Conservation (phyloP, 2,797 vertebrate species). For the Philypnodon macrostomus region DNA sequence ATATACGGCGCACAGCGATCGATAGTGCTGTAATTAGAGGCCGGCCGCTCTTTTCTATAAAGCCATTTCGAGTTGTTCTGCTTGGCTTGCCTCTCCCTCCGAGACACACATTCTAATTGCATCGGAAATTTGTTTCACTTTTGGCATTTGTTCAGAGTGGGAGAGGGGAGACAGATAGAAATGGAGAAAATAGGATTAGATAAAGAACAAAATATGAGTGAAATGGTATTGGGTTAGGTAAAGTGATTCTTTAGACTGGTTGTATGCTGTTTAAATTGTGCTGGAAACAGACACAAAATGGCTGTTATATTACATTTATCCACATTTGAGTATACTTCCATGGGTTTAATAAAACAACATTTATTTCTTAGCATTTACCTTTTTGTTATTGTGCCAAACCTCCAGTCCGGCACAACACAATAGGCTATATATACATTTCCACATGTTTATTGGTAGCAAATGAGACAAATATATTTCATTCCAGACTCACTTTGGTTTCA, state of each 20-base stretch:
- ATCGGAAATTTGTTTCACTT: slow-evolving; percentile 69
- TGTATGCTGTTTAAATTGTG: not conserved
- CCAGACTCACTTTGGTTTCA: too few species aligned
- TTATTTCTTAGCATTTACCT: too few species aligned
- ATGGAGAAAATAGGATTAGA: too few species aligned
- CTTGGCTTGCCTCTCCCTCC: slow-evolving; percentile 41
- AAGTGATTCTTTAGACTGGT: not conserved
- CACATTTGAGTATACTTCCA: too few species aligned
- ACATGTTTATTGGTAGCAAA: too few species aligned
- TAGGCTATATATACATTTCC: too few species aligned
- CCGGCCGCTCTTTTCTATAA: slow-evolving; percentile 68
- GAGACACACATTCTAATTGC: slow-evolving; percentile 60
- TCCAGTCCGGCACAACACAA: too few species aligned
- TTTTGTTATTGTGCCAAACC: too few species aligned
- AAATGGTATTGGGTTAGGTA: not conserved
- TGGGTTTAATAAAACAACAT: too few species aligned
- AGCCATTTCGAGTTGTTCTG: slow-evolving; percentile 72
- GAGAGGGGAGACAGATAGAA: slow-evolving; percentile 1
- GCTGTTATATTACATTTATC: too few species aligned
- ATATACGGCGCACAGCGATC: slow-evolving; percentile 67
- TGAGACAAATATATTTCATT: too few species aligned
- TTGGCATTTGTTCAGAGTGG: slow-evolving; percentile 58
- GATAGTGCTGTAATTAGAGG: slow-evolving; percentile 75
- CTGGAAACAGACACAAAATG: too few species aligned
- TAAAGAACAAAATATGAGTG: slow-evolving; percentile 1